These are phyloP conservation scores for Chiroxiphia lanceolata DNA, from an alignment of 2,797 vertebrate genomes.

Conservation along the genomic window DNA sequence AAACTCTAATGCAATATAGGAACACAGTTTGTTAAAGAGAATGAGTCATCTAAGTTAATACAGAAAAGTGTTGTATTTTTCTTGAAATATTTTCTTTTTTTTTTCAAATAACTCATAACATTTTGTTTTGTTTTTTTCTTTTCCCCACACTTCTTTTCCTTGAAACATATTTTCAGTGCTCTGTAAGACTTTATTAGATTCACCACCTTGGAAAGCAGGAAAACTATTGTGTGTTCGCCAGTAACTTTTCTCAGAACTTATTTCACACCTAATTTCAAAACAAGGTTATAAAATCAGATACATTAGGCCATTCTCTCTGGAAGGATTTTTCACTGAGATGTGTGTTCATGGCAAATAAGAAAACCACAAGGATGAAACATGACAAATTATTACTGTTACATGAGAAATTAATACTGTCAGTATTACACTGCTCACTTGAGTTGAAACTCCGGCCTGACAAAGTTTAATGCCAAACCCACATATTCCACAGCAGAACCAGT, in stretches of 20 bases:
- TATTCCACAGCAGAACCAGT: not conserved
- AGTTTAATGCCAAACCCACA: not conserved
- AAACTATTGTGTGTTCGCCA: not conserved
- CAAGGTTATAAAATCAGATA: not conserved
- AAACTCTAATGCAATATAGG: not conserved
- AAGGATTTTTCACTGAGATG: not conserved
- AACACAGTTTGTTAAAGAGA: not conserved
- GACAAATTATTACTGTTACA: not conserved
- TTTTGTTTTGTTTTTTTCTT: not conserved
- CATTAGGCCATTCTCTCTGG: not conserved
- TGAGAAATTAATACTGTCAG: not conserved
- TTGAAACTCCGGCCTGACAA: not conserved
- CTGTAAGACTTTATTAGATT: not conserved
- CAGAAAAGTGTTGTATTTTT: not conserved
- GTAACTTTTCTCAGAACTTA: not conserved
- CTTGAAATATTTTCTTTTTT: not conserved
- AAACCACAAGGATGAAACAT: not conserved
- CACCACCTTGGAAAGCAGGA: not conserved
- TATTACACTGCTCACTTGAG: not conserved
- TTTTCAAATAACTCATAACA: not conserved
- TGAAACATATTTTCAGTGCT: not conserved
- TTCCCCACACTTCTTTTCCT: not conserved
- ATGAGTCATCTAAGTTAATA: not conserved
- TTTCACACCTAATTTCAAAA: not conserved
- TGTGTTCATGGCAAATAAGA: rapidly evolving